Evolutionary conservation across 2,113 vertebrate species (phyloP).

Genomic region (Haplotaxodon microlepis): DNA sequence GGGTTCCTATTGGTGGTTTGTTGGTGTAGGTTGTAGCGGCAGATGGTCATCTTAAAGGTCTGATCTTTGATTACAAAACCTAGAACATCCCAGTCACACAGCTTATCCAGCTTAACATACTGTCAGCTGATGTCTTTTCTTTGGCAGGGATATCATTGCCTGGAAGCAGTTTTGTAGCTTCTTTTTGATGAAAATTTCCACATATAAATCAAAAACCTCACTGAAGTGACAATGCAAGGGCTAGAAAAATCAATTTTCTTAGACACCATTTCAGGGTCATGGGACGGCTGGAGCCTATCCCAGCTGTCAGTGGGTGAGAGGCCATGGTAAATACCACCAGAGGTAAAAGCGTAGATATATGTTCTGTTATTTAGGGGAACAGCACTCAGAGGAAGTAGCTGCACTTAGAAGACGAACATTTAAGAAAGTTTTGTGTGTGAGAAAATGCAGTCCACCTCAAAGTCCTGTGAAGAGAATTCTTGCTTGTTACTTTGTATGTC

Average conservation of each 20-base stretch:
- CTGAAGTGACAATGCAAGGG: not conserved
- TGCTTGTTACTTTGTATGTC: not conserved
- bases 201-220: not conserved
- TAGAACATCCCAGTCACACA: not conserved
- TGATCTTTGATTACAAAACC: not conserved
- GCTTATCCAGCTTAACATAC: not conserved
- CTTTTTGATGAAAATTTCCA: not conserved
- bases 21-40: not conserved
- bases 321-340: not conserved
- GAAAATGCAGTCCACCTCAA: not conserved
- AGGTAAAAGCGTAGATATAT: not conserved
- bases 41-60: not conserved
- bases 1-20: not conserved
- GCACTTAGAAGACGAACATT: not conserved
- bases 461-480: not conserved
- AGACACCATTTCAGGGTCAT: not conserved
- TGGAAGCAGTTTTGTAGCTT: not conserved
- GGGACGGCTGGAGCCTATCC: not conserved
- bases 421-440: conserved; percentile 1
- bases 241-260: not conserved
- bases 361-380: not conserved
- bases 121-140: not conserved
- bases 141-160: not conserved
- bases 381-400: not conserved
- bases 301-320: not conserved